Percentiles rank a stretch among this genome's conserved stretches.
Evolutionary conservation across 2,113 vertebrate genomes (phyloP).

Genomic region (Platichthys stellatus): DNA sequence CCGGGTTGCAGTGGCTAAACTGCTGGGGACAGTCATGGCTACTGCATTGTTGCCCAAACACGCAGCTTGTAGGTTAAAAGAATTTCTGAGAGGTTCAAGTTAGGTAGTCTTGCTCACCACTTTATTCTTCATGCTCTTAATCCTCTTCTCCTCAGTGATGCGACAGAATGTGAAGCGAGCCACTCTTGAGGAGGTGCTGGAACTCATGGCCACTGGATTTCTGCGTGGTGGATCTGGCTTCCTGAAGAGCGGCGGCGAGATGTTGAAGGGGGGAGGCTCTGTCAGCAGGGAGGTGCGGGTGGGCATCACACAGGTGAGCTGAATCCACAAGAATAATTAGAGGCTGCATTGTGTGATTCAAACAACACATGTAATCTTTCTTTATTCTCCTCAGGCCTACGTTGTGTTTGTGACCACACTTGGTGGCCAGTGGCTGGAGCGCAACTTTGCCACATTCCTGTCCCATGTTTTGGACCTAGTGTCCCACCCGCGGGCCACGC

Average conservation of each 20-base stretch:
- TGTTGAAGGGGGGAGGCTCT: constrained; percentile 97
- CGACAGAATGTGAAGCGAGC: constrained; percentile 97
- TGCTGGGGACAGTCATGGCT: constrained; percentile 96
- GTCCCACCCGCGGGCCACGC: constrained; percentile 95
- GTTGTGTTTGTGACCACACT: constrained; percentile 96
- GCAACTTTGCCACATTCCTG: constrained; percentile 95
- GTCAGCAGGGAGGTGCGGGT: constrained; percentile 98
- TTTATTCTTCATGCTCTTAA: background rate
- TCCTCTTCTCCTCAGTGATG: constrained; percentile 86
- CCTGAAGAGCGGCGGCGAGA: constrained; percentile 97
- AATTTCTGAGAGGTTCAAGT: background rate
- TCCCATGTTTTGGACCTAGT: constrained; percentile 96
- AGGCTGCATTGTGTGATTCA: background rate
- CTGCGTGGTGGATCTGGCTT: constrained; percentile 96
- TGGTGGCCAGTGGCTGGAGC: constrained; percentile 97
- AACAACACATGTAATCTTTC: background rate
- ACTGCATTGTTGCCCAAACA: constrained; percentile 97
- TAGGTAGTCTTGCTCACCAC: background rate
- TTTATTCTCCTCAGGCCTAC: constrained; percentile 86
- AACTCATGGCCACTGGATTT: constrained; percentile 97
- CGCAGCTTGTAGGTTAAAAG: constrained; percentile 87
- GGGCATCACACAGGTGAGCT: constrained; percentile 96
- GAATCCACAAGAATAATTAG: background rate
- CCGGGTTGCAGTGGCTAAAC: constrained; percentile 94
- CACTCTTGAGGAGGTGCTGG: constrained; percentile 95